These are phyloP conservation scores for Drosophila serrata DNA, from an alignment of 1,140 invertebrate genomes.

Conservation along the genomic window DNA sequence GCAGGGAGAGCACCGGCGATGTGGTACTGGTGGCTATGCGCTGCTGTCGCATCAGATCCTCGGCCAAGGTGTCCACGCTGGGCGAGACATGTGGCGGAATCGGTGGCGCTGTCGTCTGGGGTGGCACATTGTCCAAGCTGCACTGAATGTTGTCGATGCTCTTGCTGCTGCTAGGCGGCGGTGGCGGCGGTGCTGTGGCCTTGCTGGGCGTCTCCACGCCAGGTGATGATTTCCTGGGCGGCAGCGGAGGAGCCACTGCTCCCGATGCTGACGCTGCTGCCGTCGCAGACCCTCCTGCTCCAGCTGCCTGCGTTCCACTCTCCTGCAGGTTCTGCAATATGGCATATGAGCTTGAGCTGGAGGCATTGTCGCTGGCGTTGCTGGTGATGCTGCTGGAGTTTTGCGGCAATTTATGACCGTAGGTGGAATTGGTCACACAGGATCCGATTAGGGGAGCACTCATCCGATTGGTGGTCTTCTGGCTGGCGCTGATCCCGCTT, in stretches of 20 bases:
- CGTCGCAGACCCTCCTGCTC: constrained; percentile 4
- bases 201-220: constrained; percentile 83
- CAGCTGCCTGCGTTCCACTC: constrained; percentile 12
- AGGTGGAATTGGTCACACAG: constrained; percentile 70
- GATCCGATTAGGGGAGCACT: constrained; percentile 78
- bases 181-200: constrained; percentile 32
- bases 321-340: constrained; percentile 81
- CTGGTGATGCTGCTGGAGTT: constrained; percentile 51
- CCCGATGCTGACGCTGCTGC: not conserved
- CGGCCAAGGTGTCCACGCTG: constrained; percentile 70
- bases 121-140: constrained; percentile 80
- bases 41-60: constrained; percentile 75
- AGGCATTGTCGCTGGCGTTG: constrained; percentile 54
- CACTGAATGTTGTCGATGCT: constrained; percentile 77
- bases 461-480: constrained; percentile 80
- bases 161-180: constrained; percentile 61
- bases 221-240: constrained; percentile 89
- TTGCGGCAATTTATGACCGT: constrained; percentile 64
- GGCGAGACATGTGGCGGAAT: constrained; percentile 79
- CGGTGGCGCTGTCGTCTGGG: constrained; percentile 82
- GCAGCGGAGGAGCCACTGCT: constrained; percentile 85
- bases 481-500: constrained; percentile 35
- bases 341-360: constrained; percentile 76
- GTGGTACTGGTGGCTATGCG: constrained; percentile 64
- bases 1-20: constrained; percentile 68